Base-by-base conservation (phyloP, 2,888 invertebrate species). In the Dusona sp. region DNA sequence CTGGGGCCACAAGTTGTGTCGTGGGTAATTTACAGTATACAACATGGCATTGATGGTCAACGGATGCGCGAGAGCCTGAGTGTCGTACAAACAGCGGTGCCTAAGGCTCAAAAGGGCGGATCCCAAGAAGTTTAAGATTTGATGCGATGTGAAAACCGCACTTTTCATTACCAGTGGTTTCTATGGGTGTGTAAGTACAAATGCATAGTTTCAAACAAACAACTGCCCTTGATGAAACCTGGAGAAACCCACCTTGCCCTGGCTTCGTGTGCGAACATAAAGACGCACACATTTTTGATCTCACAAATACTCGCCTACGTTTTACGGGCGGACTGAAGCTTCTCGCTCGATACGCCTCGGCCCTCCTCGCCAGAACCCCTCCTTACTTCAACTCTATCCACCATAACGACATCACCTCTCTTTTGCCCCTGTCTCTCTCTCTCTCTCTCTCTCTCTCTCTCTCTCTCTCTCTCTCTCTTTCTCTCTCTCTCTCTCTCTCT, bases 321-420 rank as follows among this genome's bases (percentile, higher is more conserved):
- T 79, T 70, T 16, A 65, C 25, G 51, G 68, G 81, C 72, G 61
- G 51, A 61, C 68, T 73, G 82, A 33, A 79, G 85, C 79, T 81
- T 36, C 57, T 81, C 87, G 85, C 85, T 88, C 88, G 84, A 83
- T 85, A 80, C 85, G 84, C 64, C 84, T 87, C 88, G 88, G 84
- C 79, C 51, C 70, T 48, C 33, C 79, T 87, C 87, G 85, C 75
- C 48, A 61, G 70, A 61, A 79, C 81, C 80, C 87, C 86, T 65
- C 84, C 74, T 74, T 48, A 29, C 75, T 68, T 67, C 51, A 57
- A 61, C 61, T 70, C 57, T 36, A 19, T 16, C 25, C 57, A 42
- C 33, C 45, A n/a, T 54, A 61, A 54, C 54, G 68, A 51, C 45
- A 61, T 68, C 54, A 48, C 38, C n/a, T 29, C 79, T 36, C 70